These are phyloP conservation scores for Drosophila rellima DNA, from an alignment of 2,888 invertebrate genomes.

Conservation along the genomic window DNA sequence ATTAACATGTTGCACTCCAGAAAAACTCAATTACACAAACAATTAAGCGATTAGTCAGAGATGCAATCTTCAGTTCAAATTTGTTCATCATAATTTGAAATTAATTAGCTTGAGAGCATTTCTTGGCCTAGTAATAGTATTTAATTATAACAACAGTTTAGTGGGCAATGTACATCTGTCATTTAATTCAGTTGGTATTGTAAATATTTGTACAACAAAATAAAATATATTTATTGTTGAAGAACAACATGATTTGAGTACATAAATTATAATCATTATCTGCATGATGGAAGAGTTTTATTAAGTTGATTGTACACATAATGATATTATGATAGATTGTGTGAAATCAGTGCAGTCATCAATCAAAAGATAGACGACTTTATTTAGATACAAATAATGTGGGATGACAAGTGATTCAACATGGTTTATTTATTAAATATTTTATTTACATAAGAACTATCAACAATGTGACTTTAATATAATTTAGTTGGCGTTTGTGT, in stretches of 20 bases:
- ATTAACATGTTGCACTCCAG: constrained; percentile 19
- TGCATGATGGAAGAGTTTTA: constrained; percentile 3
- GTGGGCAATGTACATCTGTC: not conserved
- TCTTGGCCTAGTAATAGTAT: not conserved
- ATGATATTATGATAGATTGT: constrained; percentile 22
- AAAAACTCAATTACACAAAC: constrained; percentile 15
- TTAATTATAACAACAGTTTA: not conserved
- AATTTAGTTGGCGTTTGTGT: not conserved
- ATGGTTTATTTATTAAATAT: constrained; percentile 2
- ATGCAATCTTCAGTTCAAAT: constrained; percentile 4
- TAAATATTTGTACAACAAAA: not conserved
- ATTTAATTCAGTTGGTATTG: not conserved
- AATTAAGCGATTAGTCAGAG: constrained; percentile 19
- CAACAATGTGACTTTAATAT: not conserved
- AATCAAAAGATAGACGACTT: constrained; percentile 22
- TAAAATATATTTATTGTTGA: constrained; percentile 1
- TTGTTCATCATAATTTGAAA: constrained; percentile 9
- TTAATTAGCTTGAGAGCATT: constrained; percentile 21
- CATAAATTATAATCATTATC: constrained; percentile 14
- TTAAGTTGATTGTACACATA: not conserved
- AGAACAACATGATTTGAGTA: not conserved
- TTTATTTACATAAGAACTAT: not conserved
- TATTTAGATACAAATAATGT: not conserved
- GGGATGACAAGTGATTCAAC: not conserved
- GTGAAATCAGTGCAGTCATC: constrained; percentile 28